phyloP scores from a whole-genome alignment of 2,888 invertebrate genomes.

The Megastigmus dorsalis region DNA sequence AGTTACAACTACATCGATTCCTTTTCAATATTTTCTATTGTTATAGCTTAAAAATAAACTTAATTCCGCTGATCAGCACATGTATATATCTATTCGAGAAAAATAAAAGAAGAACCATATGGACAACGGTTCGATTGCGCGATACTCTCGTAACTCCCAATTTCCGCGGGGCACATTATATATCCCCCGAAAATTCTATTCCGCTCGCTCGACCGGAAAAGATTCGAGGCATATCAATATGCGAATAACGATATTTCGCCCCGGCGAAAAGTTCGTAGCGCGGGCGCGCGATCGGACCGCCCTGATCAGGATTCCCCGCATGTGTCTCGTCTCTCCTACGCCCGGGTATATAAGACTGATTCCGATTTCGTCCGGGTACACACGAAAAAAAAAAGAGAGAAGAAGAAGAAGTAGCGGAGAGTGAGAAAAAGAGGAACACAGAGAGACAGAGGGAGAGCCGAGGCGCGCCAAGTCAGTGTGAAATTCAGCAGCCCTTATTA shows the following conservation, averaged over 20 bases:
- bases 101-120: no score
- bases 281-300: slow-evolving; percentile 26
- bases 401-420: neutral
- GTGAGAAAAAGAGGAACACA: no score
- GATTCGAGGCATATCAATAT: slow-evolving; percentile 32
- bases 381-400: slow-evolving; percentile 8
- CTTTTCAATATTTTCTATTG: no score
- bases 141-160: no score
- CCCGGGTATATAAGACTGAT: no score
- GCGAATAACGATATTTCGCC: slow-evolving; percentile 24
- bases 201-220: slow-evolving; percentile 4
- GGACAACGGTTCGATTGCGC: no score
- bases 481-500: slow-evolving; percentile 74
- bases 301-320: slow-evolving; percentile 45
- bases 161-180: no score
- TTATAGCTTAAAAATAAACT: no score
- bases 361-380: neutral
- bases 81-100: no score
- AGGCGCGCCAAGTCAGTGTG: slow-evolving; percentile 70
- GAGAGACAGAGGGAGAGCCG: slow-evolving; percentile 37
- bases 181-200: no score
- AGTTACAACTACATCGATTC: no score
- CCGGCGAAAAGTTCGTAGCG: slow-evolving; percentile 13
- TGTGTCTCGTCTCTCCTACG: slow-evolving; percentile 15
- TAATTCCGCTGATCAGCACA: no score